A percentile compares a stretch with the other conserved stretches of the same genome.
Conservation (phyloP, 1,140 invertebrate genomes). For the Dysdera silvatica region DNA sequence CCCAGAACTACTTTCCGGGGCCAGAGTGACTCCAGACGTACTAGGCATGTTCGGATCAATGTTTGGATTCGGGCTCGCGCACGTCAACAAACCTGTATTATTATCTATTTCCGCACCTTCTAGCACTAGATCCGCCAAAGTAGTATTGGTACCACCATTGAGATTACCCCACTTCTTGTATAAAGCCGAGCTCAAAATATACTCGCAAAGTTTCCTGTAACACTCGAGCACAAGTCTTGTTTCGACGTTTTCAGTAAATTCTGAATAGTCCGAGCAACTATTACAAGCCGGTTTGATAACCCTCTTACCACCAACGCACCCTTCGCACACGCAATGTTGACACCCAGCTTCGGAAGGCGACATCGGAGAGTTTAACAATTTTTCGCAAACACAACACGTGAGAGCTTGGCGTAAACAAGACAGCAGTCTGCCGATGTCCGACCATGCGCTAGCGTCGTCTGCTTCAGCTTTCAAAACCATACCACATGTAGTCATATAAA, state of each 20-base stretch:
- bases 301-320: slow-evolving; percentile 72
- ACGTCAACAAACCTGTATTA: slow-evolving; percentile 49
- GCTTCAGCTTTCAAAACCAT: slow-evolving; percentile 62
- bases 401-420: slow-evolving; percentile 75
- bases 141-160: slow-evolving; percentile 49
- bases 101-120: slow-evolving; percentile 70
- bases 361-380: slow-evolving; percentile 70
- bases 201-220: slow-evolving; percentile 79
- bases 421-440: slow-evolving; percentile 69
- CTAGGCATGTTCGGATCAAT: background rate
- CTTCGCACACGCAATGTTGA: slow-evolving; percentile 75
- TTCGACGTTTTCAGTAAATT: slow-evolving; percentile 73
- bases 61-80: background rate
- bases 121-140: slow-evolving; percentile 63
- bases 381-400: slow-evolving; percentile 78
- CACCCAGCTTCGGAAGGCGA: slow-evolving; percentile 70
- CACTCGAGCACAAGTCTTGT: slow-evolving; percentile 71
- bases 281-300: slow-evolving; percentile 71
- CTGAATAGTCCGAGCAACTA: slow-evolving; percentile 73
- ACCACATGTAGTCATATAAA: slow-evolving; percentile 74
- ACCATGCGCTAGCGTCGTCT: slow-evolving; percentile 62
- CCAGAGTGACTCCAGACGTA: background rate
- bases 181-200: slow-evolving; percentile 61
- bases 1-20: background rate
- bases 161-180: slow-evolving; percentile 51